Base-by-base conservation (phyloP, 92 coral and sea anemone species). In the Epizoanthus scotinus region DNA sequence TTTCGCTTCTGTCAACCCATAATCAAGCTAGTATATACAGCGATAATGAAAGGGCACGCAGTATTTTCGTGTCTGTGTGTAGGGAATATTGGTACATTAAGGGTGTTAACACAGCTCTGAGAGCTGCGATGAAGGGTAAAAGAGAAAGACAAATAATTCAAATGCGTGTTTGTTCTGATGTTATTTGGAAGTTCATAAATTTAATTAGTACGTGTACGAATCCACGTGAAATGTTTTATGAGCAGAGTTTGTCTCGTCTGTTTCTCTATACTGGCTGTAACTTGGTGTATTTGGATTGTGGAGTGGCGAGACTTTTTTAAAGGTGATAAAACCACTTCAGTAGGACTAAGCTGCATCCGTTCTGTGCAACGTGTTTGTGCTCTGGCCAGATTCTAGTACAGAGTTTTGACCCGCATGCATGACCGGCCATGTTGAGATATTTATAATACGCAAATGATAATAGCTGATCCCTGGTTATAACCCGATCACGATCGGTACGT, bases 1-100 rank as follows among this genome's bases (percentile, higher is more conserved):
- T 75, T 75, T 75, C 81, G 58, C 53, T 75, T 75, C 81, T 75
- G 57, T 75, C 81, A 75, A 10, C 69, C 63, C 68, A 59, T 75
- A 67, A 59, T 75, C 81, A 75, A 75, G 50, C 38, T 75, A 21
- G 57, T 53, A 6, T 60, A 59, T 67, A 75, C 26, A n/a, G 19
- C 67, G 57, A 75, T 59, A 59, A 59, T 34, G 31, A 42, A 20
- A 27, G 47, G 36, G 34, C 6, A 36, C 15, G 36, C 36, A 38
- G 6, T 38, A 54, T 59, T 18, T 75, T 75, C 28, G 47, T 59
- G 19, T 14, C 61, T 54, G 34, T 31, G 68, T 38, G 56, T 29
- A 36, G 69, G 61, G 44, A 75, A 19, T 27, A 58, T 22, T 55
- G 61, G 17, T 22, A 26, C 42, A 9, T 60, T 57, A 7, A n/a